Percentiles rank a stretch among this genome's conserved stretches.
These are phyloP conservation scores for Brachyhypopomus gauderio DNA, from an alignment of 2,113 vertebrate genomes.

Conservation along the genomic window DNA sequence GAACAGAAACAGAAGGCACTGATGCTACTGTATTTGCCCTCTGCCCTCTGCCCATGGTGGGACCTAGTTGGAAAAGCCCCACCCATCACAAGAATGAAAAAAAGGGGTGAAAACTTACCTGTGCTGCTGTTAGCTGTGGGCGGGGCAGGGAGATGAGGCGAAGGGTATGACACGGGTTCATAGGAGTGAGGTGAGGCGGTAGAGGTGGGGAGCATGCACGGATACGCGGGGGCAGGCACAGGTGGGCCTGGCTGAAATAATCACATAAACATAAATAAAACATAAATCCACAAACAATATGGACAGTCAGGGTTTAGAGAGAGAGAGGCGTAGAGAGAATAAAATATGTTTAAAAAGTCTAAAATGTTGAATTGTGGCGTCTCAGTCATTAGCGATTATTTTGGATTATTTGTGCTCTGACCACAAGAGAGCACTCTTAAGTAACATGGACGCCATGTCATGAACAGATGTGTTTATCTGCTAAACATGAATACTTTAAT, in stretches of 20 bases:
- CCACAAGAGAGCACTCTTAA: constrained; percentile 19
- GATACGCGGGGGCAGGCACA: constrained; percentile 72
- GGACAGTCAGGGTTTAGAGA: background rate
- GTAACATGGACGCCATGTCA: background rate
- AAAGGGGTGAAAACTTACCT: constrained; percentile 59
- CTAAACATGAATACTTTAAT: too few relatives aligned
- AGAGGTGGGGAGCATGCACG: constrained; percentile 76
- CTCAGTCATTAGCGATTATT: background rate
- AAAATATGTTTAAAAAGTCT: background rate
- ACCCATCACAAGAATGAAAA: too few relatives aligned
- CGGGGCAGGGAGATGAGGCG: constrained; percentile 73
- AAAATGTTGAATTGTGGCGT: background rate
- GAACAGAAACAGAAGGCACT: too few relatives aligned
- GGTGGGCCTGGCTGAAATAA: constrained; percentile 67
- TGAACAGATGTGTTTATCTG: background rate
- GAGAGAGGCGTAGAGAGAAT: background rate
- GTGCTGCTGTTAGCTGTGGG: constrained; percentile 72
- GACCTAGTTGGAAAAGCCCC: too few relatives aligned
- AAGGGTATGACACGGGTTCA: constrained; percentile 73
- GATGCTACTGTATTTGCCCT: too few relatives aligned
- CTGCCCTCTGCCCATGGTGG: too few relatives aligned
- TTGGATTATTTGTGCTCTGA: background rate
- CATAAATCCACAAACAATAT: constrained; percentile 13
- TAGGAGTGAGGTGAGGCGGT: constrained; percentile 71
- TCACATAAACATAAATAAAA: background rate